phyloP scores from a whole-genome alignment of 2,888 invertebrate genomes.

The Cylindroiulus punctatus region DNA sequence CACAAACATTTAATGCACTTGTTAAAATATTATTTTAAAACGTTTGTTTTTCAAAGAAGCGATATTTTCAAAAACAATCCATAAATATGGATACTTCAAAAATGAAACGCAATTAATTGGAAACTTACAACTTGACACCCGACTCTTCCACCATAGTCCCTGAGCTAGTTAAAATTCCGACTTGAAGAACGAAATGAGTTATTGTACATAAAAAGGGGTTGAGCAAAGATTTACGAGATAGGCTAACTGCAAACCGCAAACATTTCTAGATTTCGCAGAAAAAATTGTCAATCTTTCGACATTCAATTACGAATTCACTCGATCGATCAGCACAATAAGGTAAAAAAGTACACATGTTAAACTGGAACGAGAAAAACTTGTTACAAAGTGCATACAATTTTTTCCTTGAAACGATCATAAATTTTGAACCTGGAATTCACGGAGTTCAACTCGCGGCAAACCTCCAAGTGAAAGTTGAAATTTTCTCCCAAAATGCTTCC shows the following conservation, averaged over 20 bases:
- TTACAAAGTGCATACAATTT: background rate
- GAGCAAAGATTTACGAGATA: background rate
- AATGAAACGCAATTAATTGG: too few species aligned
- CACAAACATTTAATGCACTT: too few species aligned
- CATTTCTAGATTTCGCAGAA: background rate
- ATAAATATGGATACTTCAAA: too few species aligned
- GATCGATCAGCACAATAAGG: background rate
- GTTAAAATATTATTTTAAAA: too few species aligned
- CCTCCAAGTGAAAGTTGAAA: conserved; percentile 33
- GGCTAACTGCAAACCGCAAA: background rate
- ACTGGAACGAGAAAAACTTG: conserved; percentile 4
- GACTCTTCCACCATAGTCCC: too few species aligned
- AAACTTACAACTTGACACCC: too few species aligned
- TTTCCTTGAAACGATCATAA: background rate
- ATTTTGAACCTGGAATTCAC: conserved; percentile 13
- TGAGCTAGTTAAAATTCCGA: background rate
- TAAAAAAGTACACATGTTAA: background rate
- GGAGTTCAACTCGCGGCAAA: conserved; percentile 16
- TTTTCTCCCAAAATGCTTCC: background rate
- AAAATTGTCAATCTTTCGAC: background rate
- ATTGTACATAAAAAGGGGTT: background rate
- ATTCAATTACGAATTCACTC: background rate
- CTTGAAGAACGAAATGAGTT: background rate
- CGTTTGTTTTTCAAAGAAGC: background rate
- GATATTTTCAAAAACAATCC: background rate